Conservation (phyloP, 2,797 vertebrate species). For the Macroramphosus scolopax region DNA sequence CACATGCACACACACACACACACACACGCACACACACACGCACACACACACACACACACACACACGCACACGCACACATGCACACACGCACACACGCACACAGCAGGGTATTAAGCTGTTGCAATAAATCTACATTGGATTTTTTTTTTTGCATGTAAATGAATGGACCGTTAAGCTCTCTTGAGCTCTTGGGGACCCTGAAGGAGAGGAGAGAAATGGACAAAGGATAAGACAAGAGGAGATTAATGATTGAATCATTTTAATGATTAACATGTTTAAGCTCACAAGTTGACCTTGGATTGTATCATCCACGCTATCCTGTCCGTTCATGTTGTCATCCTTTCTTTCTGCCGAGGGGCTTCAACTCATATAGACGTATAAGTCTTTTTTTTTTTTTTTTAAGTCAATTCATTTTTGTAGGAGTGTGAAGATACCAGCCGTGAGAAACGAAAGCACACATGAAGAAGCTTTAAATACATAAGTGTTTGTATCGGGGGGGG, state of each 20-base stretch:
- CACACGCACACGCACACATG: slow-evolving; percentile 38
- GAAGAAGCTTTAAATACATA: background rate
- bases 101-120: slow-evolving; percentile 58
- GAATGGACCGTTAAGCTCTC: slow-evolving; percentile 43
- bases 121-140: slow-evolving; percentile 35
- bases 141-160: slow-evolving; percentile 29
- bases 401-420: slow-evolving; percentile 25
- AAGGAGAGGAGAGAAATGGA: slow-evolving; percentile 46
- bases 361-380: too few relatives aligned
- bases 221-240: slow-evolving; percentile 33
- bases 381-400: slow-evolving; percentile 38
- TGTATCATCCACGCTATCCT: slow-evolving; percentile 18
- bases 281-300: slow-evolving; percentile 47
- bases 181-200: slow-evolving; percentile 28
- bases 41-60: slow-evolving; percentile 16
- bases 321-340: slow-evolving; percentile 43
- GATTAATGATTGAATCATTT: slow-evolving; percentile 57
- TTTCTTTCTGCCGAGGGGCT: slow-evolving; percentile 35
- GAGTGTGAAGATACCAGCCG: slow-evolving; percentile 14
- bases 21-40: slow-evolving; percentile 38
- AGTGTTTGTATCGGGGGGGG: too few relatives aligned
- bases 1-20: slow-evolving; percentile 30
- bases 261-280: slow-evolving; percentile 42
- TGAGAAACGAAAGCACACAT: slow-evolving; percentile 1
- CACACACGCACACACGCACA: slow-evolving; percentile 28